Percentiles rank a stretch among this genome's conserved stretches.
phyloP scores from a whole-genome alignment of 2,797 vertebrate genomes.

The Bradypodion pumilum region DNA sequence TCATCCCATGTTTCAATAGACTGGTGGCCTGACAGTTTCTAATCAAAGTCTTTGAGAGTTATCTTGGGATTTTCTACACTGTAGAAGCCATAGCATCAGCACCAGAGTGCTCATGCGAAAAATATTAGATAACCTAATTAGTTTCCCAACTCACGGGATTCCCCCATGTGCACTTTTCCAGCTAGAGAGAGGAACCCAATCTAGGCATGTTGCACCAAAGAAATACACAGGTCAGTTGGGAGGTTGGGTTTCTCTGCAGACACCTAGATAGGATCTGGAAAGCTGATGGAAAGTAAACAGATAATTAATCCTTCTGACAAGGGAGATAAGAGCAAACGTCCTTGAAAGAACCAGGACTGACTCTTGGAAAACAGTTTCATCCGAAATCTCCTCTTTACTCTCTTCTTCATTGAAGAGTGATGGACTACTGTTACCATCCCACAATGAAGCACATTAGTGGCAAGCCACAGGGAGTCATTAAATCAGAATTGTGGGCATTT shows the following conservation, averaged over 20 bases:
- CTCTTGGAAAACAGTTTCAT: background rate
- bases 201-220: conserved; percentile 54
- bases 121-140: conserved; percentile 72
- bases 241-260: conserved; percentile 43
- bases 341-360: background rate
- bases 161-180: conserved; percentile 51
- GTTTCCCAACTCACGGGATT: conserved; percentile 74
- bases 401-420: background rate
- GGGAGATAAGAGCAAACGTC: background rate
- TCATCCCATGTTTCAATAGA: background rate
- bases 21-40: conserved; percentile 40
- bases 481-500: too few relatives aligned
- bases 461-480: background rate
- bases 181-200: conserved; percentile 45
- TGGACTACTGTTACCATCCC: background rate
- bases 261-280: background rate
- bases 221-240: conserved; percentile 49
- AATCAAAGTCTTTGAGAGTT: conserved; percentile 46
- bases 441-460: background rate
- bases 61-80: conserved; percentile 43
- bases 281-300: background rate
- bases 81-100: conserved; percentile 27
- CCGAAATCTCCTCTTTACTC: background rate
- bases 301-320: background rate
- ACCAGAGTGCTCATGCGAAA: conserved; percentile 72